Evolutionary conservation across 2,888 invertebrate species (phyloP).

Genomic region (Heterodera filipjevi): DNA sequence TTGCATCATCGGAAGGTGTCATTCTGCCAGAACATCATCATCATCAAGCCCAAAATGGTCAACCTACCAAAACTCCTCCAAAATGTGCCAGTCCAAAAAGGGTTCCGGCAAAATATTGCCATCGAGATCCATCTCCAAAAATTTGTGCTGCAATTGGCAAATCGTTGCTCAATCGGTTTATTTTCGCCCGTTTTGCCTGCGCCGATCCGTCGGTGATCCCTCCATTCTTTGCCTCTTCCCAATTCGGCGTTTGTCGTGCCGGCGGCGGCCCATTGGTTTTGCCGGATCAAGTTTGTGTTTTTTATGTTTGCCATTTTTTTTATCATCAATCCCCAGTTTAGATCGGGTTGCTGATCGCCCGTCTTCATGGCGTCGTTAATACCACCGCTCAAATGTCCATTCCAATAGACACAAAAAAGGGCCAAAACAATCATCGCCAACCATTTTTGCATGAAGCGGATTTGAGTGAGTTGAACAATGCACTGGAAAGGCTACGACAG

Average conservation of each 20-base stretch:
- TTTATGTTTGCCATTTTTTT: neutral
- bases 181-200: conserved; percentile 45
- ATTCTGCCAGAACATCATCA: conserved; percentile 17
- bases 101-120: neutral
- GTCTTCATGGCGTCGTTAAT: conserved; percentile 30
- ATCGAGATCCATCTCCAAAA: neutral
- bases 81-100: neutral
- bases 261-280: conserved; percentile 25
- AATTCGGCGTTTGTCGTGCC: conserved; percentile 21
- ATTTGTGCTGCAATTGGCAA: neutral
- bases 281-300: conserved; percentile 17
- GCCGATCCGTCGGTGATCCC: conserved; percentile 38
- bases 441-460: conserved; percentile 33
- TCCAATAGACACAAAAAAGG: neutral
- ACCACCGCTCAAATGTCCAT: neutral
- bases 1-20: conserved; percentile 28
- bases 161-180: conserved; percentile 32
- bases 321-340: neutral
- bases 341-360: conserved; percentile 32
- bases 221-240: conserved; percentile 37
- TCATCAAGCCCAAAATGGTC: conserved; percentile 8
- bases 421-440: conserved; percentile 9
- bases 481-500: conserved; percentile 17
- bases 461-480: conserved; percentile 29
- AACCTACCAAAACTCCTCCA: neutral